Evolutionary conservation across 2,797 vertebrate genomes (phyloP).

Genomic region (Urocyon cinereoargenteus): DNA sequence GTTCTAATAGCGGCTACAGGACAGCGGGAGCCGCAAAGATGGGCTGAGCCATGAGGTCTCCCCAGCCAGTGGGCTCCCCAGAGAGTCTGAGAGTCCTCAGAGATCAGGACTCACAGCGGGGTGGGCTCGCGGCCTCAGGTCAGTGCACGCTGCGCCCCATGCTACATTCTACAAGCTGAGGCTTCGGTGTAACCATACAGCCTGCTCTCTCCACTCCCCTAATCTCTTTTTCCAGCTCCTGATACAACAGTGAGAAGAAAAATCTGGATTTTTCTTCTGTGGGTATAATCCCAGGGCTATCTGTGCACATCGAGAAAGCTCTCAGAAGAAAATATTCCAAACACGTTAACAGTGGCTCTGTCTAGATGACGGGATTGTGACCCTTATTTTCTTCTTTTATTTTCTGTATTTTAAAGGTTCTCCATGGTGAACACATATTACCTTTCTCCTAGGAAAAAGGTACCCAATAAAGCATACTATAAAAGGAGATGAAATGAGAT

Average conservation of each 20-base stretch:
- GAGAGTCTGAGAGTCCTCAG: background rate
- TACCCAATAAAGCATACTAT: background rate
- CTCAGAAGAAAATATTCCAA: slow-evolving; percentile 2
- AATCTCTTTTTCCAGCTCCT: background rate
- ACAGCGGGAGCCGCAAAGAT: background rate
- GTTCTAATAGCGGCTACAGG: background rate
- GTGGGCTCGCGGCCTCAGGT: too few species aligned
- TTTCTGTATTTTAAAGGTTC: slow-evolving; percentile 36
- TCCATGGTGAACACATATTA: background rate
- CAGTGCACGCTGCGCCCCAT: background rate
- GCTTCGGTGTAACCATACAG: background rate
- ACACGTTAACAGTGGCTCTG: background rate
- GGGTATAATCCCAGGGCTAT: background rate
- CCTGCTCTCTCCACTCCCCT: background rate
- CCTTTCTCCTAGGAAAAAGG: slow-evolving; percentile 26
- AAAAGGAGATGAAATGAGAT: background rate
- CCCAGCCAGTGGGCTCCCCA: background rate
- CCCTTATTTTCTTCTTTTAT: background rate
- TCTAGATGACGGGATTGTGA: background rate
- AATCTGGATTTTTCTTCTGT: background rate
- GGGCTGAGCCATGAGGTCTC: background rate
- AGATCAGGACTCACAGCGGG: background rate
- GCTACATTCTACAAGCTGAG: background rate
- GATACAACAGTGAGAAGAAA: background rate
- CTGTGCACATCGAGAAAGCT: background rate